Evolutionary conservation across 2,888 invertebrate genomes (phyloP), one percentile per base, ranked within the genome.

Genomic region (Thyatira batis): DNA sequence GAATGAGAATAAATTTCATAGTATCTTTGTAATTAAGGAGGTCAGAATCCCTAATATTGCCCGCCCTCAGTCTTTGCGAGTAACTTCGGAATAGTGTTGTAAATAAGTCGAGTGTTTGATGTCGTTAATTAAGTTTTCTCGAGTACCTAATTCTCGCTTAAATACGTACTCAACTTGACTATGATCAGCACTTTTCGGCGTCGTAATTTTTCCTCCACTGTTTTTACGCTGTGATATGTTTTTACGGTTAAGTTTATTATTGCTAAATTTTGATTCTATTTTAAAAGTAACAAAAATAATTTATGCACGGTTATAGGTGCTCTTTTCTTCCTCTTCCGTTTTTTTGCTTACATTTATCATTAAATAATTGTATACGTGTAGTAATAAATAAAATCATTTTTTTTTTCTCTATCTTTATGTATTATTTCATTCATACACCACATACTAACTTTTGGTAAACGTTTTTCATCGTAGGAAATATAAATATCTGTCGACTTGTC

Each of bases 21-120:
- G 59, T 61, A 70, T 72, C 70, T 58, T 44, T 50, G 70, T 68
- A 71, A 76, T 76, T 73, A 74, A 73, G 61, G 63, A 63, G 63
- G 63, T 65, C 64, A 65, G 64, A 60, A 49, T 67, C 72, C 68
- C 65, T 71, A 70, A 69, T 75, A 67, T 69, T 28, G 53, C 60
- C 49, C 66, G 72, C 63, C 68, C 73, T 68, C 61, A 64, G 60
- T 58, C 63, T 69, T 65, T 57, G 55, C 56, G 54, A 55, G 63
- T 58, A 59, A 59, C 55, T 53, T 61, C 17, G 17, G 6, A 39
- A 39, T 39, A 39, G 39, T 39, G 39, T 2, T 39, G 39, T 17
- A 39, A n/a, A 39, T 39, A 39, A 17, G 39, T 39, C 39, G 39
- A 39, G 39, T 13, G 17, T 39, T 39, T 39, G 13, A 13, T 17